Evolutionary conservation across 2,113 vertebrate species (phyloP), one percentile per base, ranked within the genome.

Genomic region (Petrocephalus zakoni): DNA sequence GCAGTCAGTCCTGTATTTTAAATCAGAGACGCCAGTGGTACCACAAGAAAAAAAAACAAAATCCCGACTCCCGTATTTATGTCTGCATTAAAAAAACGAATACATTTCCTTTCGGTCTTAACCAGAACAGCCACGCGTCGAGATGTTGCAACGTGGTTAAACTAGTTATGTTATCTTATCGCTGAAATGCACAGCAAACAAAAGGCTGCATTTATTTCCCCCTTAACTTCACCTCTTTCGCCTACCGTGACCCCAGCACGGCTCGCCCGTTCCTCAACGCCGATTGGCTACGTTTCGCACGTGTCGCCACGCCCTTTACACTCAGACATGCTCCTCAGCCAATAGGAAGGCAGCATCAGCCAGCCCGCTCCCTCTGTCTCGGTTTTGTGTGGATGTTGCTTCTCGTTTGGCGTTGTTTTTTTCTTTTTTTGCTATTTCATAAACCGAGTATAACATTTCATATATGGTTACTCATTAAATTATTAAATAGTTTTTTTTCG

Each of bases 221-320:
- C 75, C 88, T 55, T 46, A 58, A 58, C 51, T 83, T 88, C 87
- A 88, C 87, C 72, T 75, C 87, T 56, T 53, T 88, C 88, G 88
- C 88, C 88, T 58, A 83, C 87, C 53, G 75, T 88, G 87, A 88
- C 87, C 87, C 87, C 52, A 83, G 42, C 72, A 22, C 75, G 15
- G 87, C 53, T 55, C 75, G 9, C 21, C 52, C 78, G 53, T 15
- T 58, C 49, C 78, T 25, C 21, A 4, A 8, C 22, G 2, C 34
- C 87, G 17, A 88, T 88, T 88, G 88, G 88, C 15, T 55, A 61
- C 75, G 75, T 42, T 83, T 22, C n/a, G 19, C 75, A 83, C 88
- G 53, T 83, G 75, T 47, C 19, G 88, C 75, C 42, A 78, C 88
- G 75, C 87, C 87, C 37, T 83, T 53, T 49, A 29, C 87, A 53